Evolutionary conservation across 1,140 invertebrate genomes (phyloP).

Genomic region (Zaprionus inermis): DNA sequence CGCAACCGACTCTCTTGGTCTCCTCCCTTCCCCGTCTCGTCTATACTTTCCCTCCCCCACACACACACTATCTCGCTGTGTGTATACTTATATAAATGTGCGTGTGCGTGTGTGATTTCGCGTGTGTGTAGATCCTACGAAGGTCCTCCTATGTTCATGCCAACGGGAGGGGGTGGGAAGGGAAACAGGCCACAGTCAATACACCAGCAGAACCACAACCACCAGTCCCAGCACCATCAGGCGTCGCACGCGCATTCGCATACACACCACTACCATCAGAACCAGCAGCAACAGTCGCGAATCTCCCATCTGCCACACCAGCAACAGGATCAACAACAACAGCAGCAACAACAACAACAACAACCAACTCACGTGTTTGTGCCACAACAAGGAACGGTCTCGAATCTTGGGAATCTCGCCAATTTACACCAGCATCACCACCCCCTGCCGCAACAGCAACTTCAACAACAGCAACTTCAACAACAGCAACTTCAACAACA

Average conservation of each 20-base stretch:
- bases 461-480: slow-evolving; percentile 44
- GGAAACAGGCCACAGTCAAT: slow-evolving; percentile 79
- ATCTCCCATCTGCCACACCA: slow-evolving; percentile 23
- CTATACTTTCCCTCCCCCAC: slow-evolving; percentile 8
- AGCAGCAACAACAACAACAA: slow-evolving; percentile 40
- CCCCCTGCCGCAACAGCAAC: slow-evolving; percentile 40
- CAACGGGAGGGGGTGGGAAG: slow-evolving; percentile 84
- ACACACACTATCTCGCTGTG: slow-evolving; percentile 37
- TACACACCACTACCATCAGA: slow-evolving; percentile 62
- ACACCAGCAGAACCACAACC: slow-evolving; percentile 71
- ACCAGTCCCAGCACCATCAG: slow-evolving; percentile 68
- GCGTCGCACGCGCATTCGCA: slow-evolving; percentile 41
- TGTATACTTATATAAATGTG: slow-evolving; percentile 28
- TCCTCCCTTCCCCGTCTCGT: slow-evolving; percentile 1
- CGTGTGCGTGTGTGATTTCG: slow-evolving; percentile 30
- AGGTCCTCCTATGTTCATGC: slow-evolving; percentile 82
- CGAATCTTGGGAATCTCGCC: slow-evolving; percentile 34
- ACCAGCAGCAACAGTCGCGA: slow-evolving; percentile 38
- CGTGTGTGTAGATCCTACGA: slow-evolving; percentile 70
- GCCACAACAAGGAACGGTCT: slow-evolving; percentile 23
- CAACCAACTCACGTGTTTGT: slow-evolving; percentile 58
- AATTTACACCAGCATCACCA: slow-evolving; percentile 52
- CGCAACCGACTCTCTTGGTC: slow-evolving; percentile 17
- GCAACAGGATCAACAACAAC: slow-evolving; percentile 22
- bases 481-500: slow-evolving; percentile 61